Conservation (phyloP, 1,140 invertebrate genomes). For the Frieseomelitta varia region DNA sequence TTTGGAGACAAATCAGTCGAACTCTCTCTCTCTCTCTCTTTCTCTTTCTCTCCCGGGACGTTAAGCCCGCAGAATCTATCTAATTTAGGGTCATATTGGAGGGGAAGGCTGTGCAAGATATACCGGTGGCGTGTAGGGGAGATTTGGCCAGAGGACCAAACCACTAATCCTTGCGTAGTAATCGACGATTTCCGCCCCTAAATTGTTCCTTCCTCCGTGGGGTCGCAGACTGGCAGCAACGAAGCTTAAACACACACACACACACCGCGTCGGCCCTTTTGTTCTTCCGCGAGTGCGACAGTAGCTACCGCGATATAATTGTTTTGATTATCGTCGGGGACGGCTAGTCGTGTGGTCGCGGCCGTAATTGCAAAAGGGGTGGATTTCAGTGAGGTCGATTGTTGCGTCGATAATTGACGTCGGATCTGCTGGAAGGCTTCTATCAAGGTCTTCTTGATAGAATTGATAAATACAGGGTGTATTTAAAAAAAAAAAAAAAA, state of each 20-base stretch:
- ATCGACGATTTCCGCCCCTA: conserved; percentile 74
- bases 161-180: conserved; percentile 72
- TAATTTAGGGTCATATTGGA: conserved; percentile 62
- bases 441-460: no score
- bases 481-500: no score
- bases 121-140: conserved; percentile 54
- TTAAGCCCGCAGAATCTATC: conserved; percentile 62
- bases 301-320: conserved; percentile 53
- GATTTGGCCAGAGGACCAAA: conserved; percentile 64
- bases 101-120: conserved; percentile 53
- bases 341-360: neutral
- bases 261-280: conserved; percentile 41
- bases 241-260: conserved; percentile 49
- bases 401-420: neutral
- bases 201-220: conserved; percentile 65
- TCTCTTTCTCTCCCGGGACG: conserved; percentile 15
- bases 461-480: no score
- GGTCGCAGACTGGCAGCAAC: conserved; percentile 26
- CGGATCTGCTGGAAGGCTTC: no score
- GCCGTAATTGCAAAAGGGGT: neutral
- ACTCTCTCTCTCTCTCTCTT: conserved; percentile 13
- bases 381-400: neutral
- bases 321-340: conserved; percentile 45
- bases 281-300: conserved; percentile 28
- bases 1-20: conserved; percentile 38